A percentile compares a stretch with the other conserved stretches of the same genome.
These are phyloP conservation scores for Dicaeum eximium DNA, from an alignment of 2,113 vertebrate species.

Conservation along the genomic window DNA sequence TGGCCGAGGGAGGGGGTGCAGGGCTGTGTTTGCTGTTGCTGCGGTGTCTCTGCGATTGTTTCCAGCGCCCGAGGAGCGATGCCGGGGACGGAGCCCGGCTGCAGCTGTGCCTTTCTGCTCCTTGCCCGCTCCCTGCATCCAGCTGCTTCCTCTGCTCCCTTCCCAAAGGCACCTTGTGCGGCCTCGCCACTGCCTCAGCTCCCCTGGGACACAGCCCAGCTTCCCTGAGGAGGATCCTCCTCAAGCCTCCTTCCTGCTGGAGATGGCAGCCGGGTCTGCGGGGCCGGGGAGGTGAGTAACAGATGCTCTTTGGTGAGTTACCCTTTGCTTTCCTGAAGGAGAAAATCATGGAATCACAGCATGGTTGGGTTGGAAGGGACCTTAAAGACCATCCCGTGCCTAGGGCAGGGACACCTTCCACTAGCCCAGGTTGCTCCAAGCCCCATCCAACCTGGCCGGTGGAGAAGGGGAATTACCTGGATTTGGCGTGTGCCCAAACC, in stretches of 20 bases:
- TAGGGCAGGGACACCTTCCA: neutral
- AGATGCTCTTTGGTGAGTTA: neutral
- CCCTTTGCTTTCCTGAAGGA: neutral
- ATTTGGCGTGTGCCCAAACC: neutral
- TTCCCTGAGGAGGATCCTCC: neutral
- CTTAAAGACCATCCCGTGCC: neutral
- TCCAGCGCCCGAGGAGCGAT: rapidly evolving
- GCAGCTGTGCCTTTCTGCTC: neutral
- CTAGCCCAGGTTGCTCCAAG: neutral
- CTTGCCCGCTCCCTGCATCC: neutral
- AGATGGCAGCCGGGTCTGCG: neutral
- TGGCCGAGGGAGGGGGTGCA: neutral
- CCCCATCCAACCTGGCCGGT: neutral
- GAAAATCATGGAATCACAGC: neutral
- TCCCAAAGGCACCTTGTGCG: neutral
- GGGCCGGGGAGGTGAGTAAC: neutral
- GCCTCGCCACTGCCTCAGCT: neutral
- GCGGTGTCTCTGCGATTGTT: neutral
- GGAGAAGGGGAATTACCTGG: neutral
- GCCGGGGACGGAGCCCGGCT: rapidly evolving
- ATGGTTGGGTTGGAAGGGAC: neutral
- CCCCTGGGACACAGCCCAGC: neutral
- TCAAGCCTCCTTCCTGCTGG: neutral
- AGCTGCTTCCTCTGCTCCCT: neutral
- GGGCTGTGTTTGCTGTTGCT: neutral